Evolutionary conservation across 2,113 vertebrate genomes (phyloP).

Genomic region (Leiothrix lutea): DNA sequence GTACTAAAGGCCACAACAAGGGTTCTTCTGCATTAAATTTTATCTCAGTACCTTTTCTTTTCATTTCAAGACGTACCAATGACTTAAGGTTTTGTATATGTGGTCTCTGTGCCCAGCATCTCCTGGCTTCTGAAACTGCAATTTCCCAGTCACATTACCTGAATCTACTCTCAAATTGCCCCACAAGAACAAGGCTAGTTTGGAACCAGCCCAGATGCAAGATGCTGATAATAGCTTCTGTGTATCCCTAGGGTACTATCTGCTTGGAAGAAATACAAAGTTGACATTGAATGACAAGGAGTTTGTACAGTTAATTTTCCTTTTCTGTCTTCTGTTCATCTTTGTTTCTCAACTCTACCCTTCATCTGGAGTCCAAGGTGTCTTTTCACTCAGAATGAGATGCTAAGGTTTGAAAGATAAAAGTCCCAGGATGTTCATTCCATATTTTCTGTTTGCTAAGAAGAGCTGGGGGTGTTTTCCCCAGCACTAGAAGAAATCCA

Average conservation of each 20-base stretch:
- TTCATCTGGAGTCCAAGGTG: not conserved
- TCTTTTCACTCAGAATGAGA: not conserved
- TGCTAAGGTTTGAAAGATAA: not conserved
- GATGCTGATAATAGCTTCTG: not conserved
- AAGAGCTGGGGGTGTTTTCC: not conserved
- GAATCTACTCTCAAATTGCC: not conserved
- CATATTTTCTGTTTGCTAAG: not conserved
- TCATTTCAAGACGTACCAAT: not conserved
- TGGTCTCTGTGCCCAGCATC: not conserved
- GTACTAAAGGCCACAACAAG: not conserved
- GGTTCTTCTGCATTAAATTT: not conserved
- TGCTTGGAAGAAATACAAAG: not conserved
- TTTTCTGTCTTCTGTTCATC: not conserved
- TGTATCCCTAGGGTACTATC: not conserved
- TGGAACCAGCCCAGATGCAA: not conserved
- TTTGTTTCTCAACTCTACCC: not conserved
- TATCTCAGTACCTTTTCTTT: not conserved
- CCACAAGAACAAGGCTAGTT: not conserved
- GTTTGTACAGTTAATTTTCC: not conserved
- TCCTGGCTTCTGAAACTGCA: not conserved
- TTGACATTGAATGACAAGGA: not conserved
- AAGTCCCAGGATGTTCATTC: not conserved
- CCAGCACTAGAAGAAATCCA: not conserved
- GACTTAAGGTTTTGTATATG: not conserved
- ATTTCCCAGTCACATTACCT: not conserved